Base-by-base conservation (phyloP, 2,888 invertebrate species). In the Kuschelorhynchus macadamiae region DNA sequence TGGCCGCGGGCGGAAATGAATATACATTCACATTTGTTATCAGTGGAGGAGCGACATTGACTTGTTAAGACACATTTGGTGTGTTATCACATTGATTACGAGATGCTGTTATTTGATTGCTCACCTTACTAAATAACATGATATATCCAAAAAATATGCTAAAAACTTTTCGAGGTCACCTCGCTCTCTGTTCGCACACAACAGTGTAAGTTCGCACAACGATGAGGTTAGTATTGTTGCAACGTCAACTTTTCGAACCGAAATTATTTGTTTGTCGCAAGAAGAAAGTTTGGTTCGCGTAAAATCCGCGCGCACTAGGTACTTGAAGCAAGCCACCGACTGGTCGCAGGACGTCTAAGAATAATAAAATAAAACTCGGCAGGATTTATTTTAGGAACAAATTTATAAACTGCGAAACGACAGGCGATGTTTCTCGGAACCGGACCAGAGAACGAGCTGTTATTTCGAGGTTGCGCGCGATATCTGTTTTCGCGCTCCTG, bases 361-460 rank as follows among this genome's bases (percentile, higher is more conserved):
- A 49, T 33, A 50, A 53, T 39, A 46, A 50, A 42, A 65, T 50
- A 32, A 65, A 65, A 65, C 65, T 60, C 41, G 39, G 60, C 66
- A 66, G 59, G 60, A 60, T 66, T 60, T 66, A 66, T 66, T 66
- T 66, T 66, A 60, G 52, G 60, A 66, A 66, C 53, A 39, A 59
- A 52, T 55, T n/a, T 64, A 56, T 50, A 25, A 56, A 65, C 57
- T 52, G 57, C 57, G 56, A 52, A 63, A 47, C 33, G 44, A 60
- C 44, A n/a, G 53, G 18, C 57, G 65, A 59, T 52, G 53, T 11
- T 66, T 66, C 66, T 66, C 60, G 66, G 66, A 66, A 66, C 53
- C 18, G 18, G 49, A 20, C 17, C 39, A 46, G n/a, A n/a, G n/a
- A n/a, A n/a, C 41, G 56, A 56, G 55, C 47, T 46, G 25, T 21